Evolutionary conservation across 1,140 invertebrate species (phyloP).

Genomic region (Limonius californicus): DNA sequence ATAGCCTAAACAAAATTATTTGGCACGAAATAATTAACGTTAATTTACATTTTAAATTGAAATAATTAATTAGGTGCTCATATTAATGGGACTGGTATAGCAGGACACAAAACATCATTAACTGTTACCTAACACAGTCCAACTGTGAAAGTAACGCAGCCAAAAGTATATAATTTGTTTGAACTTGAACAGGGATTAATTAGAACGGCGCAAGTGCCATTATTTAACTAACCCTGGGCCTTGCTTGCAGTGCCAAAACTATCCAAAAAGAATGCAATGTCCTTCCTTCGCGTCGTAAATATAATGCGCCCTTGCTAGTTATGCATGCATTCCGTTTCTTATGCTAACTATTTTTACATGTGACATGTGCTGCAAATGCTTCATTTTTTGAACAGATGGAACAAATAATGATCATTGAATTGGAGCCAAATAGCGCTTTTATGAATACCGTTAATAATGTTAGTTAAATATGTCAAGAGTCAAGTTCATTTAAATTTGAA

Average conservation of each 20-base stretch:
- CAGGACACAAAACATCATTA: background rate
- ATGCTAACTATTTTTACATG: background rate
- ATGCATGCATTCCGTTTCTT: background rate
- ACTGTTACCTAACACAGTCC: background rate
- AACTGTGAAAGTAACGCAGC: background rate
- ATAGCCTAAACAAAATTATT: background rate
- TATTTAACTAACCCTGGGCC: background rate
- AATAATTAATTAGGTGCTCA: no score
- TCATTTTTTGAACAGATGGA: background rate
- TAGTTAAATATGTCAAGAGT: no score
- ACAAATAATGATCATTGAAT: background rate
- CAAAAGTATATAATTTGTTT: background rate
- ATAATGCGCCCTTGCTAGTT: background rate
- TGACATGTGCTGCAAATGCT: background rate
- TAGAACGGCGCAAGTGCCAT: background rate
- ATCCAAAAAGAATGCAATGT: background rate
- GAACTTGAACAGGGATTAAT: background rate
- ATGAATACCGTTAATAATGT: no score
- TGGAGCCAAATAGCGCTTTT: background rate
- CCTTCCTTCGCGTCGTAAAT: background rate
- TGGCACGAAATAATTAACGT: no score
- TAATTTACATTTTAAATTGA: background rate
- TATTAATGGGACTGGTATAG: background rate
- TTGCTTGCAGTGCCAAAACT: background rate
- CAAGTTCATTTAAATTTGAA: no score